Percentiles rank a stretch among this genome's conserved stretches.
phyloP scores from a whole-genome alignment of 2,797 vertebrate species.

The Enteromius radiatus region DNA sequence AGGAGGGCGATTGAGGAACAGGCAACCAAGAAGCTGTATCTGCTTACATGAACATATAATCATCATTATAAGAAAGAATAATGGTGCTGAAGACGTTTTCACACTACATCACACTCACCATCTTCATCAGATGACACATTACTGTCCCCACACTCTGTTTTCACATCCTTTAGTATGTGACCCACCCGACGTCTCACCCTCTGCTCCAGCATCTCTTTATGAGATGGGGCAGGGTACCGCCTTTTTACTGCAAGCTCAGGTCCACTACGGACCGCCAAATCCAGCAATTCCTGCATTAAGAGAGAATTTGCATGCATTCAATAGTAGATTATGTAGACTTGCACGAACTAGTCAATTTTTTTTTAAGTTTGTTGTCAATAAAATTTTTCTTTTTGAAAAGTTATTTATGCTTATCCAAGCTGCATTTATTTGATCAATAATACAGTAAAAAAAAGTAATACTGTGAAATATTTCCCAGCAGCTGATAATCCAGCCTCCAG shows the following conservation, averaged over 20 bases:
- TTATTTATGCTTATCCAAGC: too few species aligned
- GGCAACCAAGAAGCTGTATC: conserved; percentile 76
- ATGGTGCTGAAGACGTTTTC: not conserved
- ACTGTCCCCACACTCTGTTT: conserved; percentile 92
- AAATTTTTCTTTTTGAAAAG: not conserved
- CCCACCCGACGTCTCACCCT: conserved; percentile 84
- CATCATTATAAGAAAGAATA: not conserved
- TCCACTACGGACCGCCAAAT: conserved; percentile 87
- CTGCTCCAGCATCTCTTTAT: conserved; percentile 85
- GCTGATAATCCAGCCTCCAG: not conserved
- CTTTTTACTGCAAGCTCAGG: conserved; percentile 81
- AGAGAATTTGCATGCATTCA: not conserved
- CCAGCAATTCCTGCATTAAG: conserved; percentile 84
- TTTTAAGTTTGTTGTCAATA: not conserved
- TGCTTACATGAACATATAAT: conserved; percentile 54
- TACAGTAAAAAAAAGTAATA: not conserved
- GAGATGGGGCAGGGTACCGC: conserved; percentile 75
- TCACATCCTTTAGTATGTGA: conserved; percentile 91
- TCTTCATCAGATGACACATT: conserved; percentile 94
- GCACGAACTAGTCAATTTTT: not conserved
- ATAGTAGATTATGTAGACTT: not conserved
- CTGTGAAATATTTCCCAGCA: not conserved
- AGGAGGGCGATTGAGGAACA: conserved; percentile 79
- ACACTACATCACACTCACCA: conserved; percentile 74
- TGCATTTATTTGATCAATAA: not conserved